Evolutionary conservation across 2,888 invertebrate genomes (phyloP).

Genomic region (Choristoneura rosaceana): DNA sequence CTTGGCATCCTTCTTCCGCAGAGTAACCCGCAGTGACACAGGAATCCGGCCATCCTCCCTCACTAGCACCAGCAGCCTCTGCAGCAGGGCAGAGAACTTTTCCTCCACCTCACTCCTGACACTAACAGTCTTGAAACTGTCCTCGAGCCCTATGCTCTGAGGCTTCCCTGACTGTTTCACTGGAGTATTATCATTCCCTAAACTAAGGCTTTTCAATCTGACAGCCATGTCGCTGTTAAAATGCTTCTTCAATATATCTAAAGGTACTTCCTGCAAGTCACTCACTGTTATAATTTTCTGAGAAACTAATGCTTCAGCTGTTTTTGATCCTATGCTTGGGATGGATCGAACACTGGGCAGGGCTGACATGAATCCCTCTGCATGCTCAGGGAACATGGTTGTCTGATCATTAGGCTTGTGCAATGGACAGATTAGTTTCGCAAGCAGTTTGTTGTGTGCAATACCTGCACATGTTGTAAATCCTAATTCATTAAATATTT

Average conservation of each 20-base stretch:
- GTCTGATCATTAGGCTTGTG: constrained; percentile 95
- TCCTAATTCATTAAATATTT: constrained; percentile 88
- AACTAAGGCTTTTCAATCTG: constrained; percentile 88
- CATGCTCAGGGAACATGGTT: constrained; percentile 89
- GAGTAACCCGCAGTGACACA: constrained; percentile 89
- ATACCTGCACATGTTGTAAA: constrained; percentile 94
- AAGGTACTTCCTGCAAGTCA: constrained; percentile 87
- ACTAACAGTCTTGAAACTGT: constrained; percentile 90
- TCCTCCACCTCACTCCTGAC: constrained; percentile 90
- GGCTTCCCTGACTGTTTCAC: constrained; percentile 92
- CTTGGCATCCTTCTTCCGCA: constrained; percentile 89
- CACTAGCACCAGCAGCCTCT: constrained; percentile 89
- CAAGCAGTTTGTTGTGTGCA: constrained; percentile 93
- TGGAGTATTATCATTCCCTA: constrained; percentile 90
- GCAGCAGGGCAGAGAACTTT: constrained; percentile 88
- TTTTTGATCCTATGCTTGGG: constrained; percentile 92
- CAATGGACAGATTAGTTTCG: constrained; percentile 90
- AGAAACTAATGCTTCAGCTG: constrained; percentile 87
- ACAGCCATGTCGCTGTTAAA: constrained; percentile 89
- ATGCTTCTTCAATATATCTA: constrained; percentile 86
- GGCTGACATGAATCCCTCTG: constrained; percentile 87
- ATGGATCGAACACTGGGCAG: constrained; percentile 87
- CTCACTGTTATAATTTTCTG: constrained; percentile 88
- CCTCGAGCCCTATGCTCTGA: constrained; percentile 92
- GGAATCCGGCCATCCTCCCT: constrained; percentile 92